A percentile compares a stretch with the other conserved stretches of the same genome.
Conservation (phyloP, 2,113 vertebrate species). For the Cairina moschata region DNA sequence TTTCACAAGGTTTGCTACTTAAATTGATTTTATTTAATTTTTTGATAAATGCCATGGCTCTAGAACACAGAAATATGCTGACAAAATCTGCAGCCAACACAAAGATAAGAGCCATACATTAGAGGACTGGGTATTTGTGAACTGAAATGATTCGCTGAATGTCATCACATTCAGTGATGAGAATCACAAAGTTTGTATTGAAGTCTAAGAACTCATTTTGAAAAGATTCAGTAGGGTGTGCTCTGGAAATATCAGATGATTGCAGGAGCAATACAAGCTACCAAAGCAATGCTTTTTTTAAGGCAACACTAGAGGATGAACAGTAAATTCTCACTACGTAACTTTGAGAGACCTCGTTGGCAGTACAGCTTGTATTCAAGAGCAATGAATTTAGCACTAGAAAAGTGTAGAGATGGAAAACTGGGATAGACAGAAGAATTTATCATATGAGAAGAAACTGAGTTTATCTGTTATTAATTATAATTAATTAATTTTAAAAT, state of each 20-base stretch:
- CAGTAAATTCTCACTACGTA: not conserved
- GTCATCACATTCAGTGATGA: not conserved
- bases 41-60: not conserved
- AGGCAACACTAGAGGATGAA: not conserved
- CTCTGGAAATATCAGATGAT: not conserved
- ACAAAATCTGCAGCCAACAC: not conserved
- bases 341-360: not conserved
- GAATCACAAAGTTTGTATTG: not conserved
- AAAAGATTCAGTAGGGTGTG: not conserved
- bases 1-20: not conserved
- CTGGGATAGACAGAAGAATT: not conserved
- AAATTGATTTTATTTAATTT: not conserved
- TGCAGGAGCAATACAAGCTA: not conserved
- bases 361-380: not conserved
- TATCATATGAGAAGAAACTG: not conserved
- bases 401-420: not conserved
- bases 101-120: not conserved
- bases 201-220: not conserved
- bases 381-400: not conserved
- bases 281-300: not conserved
- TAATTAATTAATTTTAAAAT: too few species aligned
- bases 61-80: not conserved
- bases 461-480: not conserved
- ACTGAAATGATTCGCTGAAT: not conserved
- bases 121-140: not conserved